Percentiles rank a stretch among this genome's conserved stretches.
These are phyloP conservation scores for Latrodectus elegans DNA, from an alignment of 2,888 invertebrate species.

Conservation along the genomic window DNA sequence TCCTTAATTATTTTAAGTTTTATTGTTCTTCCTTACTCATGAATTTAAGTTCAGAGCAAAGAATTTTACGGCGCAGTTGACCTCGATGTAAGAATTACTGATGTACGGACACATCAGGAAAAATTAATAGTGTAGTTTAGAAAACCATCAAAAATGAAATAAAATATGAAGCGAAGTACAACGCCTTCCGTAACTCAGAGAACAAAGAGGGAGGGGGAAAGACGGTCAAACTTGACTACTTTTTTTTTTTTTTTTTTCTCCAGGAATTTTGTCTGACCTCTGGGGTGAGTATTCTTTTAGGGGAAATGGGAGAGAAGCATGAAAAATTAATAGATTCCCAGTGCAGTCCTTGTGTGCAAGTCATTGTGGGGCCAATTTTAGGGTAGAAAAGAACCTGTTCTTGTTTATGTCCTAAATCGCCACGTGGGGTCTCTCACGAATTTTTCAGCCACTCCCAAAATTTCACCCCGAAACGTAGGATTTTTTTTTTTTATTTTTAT, in stretches of 20 bases:
- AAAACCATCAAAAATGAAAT: not conserved
- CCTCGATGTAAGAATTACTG: no score
- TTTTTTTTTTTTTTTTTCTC: not conserved
- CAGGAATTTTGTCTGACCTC: constrained; percentile 20
- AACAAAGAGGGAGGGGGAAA: not conserved
- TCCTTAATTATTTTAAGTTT: no score
- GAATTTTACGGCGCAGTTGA: no score
- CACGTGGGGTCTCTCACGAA: not conserved
- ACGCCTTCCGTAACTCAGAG: constrained; percentile 4
- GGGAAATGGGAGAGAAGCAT: not conserved
- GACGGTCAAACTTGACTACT: not conserved
- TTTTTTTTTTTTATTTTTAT: no score
- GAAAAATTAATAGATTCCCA: not conserved
- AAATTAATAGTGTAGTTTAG: no score
- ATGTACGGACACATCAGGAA: no score
- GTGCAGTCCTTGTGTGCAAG: not conserved
- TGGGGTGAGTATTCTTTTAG: not conserved
- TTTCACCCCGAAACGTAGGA: not conserved
- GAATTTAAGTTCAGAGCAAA: no score
- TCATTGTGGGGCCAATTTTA: not conserved
- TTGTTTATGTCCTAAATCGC: constrained; percentile 25
- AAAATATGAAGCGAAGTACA: not conserved
- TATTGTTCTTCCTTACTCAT: no score
- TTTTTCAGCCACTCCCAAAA: not conserved
- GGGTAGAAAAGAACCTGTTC: constrained; percentile 38